Conservation (phyloP, 2,113 vertebrate genomes). For the Atherinomorus stipes region DNA sequence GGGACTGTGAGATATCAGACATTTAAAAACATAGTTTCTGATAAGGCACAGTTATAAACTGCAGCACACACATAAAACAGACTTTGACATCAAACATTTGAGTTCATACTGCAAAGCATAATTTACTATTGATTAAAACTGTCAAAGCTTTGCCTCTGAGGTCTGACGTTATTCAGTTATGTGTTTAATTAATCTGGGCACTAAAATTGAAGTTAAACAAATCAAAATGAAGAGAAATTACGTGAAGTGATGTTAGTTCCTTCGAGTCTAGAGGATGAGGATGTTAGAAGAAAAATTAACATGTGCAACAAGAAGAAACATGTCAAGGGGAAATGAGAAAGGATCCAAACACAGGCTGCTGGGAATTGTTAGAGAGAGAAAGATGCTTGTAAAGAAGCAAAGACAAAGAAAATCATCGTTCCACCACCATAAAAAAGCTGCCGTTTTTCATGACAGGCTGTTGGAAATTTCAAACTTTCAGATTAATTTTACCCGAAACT, state of each 20-base stretch:
- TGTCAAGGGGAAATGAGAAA: conserved; percentile 29
- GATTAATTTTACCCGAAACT: conserved; percentile 2
- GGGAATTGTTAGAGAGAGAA: conserved; percentile 40
- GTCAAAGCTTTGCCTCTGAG: conserved; percentile 9
- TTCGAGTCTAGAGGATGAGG: conserved; percentile 12
- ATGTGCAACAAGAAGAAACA: conserved; percentile 20
- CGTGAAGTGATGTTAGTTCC: conserved; percentile 45
- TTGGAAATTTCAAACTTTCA: not conserved
- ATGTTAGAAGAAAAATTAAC: conserved; percentile 15
- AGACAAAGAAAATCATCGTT: conserved; percentile 22
- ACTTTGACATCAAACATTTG: not conserved
- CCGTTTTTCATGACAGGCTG: not conserved
- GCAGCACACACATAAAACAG: not conserved
- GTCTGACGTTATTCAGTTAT: conserved; percentile 9
- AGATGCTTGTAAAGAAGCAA: conserved; percentile 27
- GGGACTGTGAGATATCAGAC: conserved; percentile 85
- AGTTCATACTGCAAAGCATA: not conserved
- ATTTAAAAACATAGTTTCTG: not conserved
- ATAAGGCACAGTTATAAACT: not conserved
- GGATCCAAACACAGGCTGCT: conserved; percentile 23
- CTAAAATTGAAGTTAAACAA: not conserved
- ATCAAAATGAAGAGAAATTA: not conserved
- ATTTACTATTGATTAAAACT: conserved; percentile 7
- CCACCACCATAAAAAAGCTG: conserved; percentile 36
- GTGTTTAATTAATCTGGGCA: conserved; percentile 10